These are phyloP conservation scores for Apocrypta bakeri DNA, from an alignment of 1,140 invertebrate species.

Conservation along the genomic window DNA sequence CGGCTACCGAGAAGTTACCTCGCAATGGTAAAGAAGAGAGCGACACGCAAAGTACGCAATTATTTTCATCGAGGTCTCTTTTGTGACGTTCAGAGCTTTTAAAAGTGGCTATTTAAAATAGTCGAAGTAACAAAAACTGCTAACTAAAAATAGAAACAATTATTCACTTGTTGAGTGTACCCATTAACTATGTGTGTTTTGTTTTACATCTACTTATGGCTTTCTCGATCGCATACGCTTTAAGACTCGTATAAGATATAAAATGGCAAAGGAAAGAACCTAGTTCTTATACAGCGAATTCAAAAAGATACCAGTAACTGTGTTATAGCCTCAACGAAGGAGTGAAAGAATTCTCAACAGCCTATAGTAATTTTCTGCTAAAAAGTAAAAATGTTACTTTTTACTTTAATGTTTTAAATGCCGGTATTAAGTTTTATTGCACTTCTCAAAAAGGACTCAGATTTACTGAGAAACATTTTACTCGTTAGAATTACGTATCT, in stretches of 20 bases:
- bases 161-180: no score
- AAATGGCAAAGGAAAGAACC: no score
- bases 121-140: no score
- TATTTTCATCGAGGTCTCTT: neutral
- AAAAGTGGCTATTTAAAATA: neutral
- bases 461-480: neutral
- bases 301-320: no score
- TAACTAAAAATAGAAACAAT: no score
- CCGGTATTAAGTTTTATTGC: neutral
- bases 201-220: no score
- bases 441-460: neutral
- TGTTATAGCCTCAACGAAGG: no score
- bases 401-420: neutral
- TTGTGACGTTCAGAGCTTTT: neutral
- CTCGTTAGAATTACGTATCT: neutral
- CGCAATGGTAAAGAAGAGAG: conserved; percentile 20
- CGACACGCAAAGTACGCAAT: neutral
- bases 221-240: no score
- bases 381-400: neutral
- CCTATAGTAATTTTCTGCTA: neutral
- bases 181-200: no score
- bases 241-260: no score
- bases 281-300: no score
- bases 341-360: neutral
- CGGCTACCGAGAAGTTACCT: neutral